Conservation (phyloP, 2,797 vertebrate genomes). For the Notolepis coatsorum region DNA sequence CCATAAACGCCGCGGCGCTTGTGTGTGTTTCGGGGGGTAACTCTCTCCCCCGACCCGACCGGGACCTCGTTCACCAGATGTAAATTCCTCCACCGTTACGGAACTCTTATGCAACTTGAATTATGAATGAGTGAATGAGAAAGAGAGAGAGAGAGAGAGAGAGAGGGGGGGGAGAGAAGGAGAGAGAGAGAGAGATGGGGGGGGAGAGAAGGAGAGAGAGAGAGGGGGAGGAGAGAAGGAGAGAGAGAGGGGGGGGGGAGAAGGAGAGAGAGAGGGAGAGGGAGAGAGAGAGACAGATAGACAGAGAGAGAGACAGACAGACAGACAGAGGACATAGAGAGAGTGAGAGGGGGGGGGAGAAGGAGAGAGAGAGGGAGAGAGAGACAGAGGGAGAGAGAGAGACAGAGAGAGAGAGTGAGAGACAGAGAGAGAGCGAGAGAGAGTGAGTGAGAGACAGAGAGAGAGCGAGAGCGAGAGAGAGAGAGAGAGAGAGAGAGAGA, state of each 20-base stretch:
- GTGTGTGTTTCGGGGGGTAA: conserved; percentile 28
- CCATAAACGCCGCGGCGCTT: conserved; percentile 32
- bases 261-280: conserved; percentile 66
- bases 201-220: conserved; percentile 61
- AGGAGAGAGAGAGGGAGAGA: conserved; percentile 65
- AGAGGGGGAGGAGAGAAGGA: conserved; percentile 56
- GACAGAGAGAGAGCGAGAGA: conserved; percentile 33
- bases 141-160: conserved; percentile 35
- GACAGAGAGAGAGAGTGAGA: conserved; percentile 74
- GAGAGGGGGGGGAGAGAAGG: no score
- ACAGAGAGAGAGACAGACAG: no score
- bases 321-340: no score
- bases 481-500: conserved; percentile 66
- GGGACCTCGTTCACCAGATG: conserved; percentile 67
- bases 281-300: no score
- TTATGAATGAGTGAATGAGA: conserved; percentile 77
- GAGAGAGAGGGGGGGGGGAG: conserved; percentile 64
- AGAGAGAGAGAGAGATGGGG: conserved; percentile 52
- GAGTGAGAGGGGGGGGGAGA: conserved; percentile 71
- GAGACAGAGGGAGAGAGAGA: conserved; percentile 58
- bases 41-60: conserved; percentile 34
- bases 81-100: conserved; percentile 75
- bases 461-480: conserved; percentile 66
- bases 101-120: conserved; percentile 72
- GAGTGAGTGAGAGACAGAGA: no score